Evolutionary conservation across 2,797 vertebrate genomes (phyloP).

Genomic region (Antrozous pallidus): DNA sequence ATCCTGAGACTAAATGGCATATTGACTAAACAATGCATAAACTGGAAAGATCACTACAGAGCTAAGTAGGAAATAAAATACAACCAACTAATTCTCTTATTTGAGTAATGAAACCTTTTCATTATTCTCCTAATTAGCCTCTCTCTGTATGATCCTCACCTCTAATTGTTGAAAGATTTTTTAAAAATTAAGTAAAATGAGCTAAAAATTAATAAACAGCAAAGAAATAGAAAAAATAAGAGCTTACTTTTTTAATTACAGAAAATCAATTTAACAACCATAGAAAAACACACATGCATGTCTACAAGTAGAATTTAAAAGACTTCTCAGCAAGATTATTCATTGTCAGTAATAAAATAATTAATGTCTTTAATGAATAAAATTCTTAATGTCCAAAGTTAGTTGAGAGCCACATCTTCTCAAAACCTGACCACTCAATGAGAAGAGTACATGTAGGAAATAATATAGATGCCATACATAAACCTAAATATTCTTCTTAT

Average conservation of each 20-base stretch:
- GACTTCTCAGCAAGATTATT: background rate
- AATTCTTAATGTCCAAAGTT: background rate
- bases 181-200: background rate
- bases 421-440: background rate
- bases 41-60: background rate
- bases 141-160: background rate
- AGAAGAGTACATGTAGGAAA: background rate
- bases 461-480: background rate
- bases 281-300: background rate
- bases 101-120: background rate
- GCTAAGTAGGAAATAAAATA: conserved; percentile 3
- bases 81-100: background rate
- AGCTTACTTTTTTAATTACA: conserved; percentile 16
- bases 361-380: background rate
- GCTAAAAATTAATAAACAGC: background rate
- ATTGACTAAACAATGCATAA: conserved; percentile 21
- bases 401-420: background rate
- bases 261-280: background rate
- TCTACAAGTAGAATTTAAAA: background rate
- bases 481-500: background rate
- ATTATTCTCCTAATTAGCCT: conserved; percentile 50
- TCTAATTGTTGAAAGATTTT: background rate
- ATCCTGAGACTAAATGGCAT: conserved; percentile 32
- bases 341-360: background rate
- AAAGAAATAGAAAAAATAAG: background rate